phyloP scores from a whole-genome alignment of 1,140 invertebrate species.

The Drosophila parabipectinata region DNA sequence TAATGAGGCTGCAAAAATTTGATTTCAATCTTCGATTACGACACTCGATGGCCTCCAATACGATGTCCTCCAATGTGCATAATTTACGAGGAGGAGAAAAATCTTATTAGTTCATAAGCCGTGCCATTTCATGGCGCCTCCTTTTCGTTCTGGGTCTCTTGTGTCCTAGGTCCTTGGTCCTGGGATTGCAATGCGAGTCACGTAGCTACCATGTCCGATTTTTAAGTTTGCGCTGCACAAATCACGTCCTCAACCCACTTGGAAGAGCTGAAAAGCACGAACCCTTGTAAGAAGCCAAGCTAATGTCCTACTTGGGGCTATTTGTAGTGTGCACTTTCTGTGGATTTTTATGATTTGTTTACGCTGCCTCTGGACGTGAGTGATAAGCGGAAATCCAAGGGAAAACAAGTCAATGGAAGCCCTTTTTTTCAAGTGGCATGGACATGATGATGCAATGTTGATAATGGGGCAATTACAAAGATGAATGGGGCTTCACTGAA shows the following conservation, averaged over 20 bases:
- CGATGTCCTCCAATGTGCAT: slow-evolving; percentile 63
- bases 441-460: slow-evolving; percentile 9
- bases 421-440: not conserved
- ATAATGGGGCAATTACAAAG: not conserved
- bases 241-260: slow-evolving; percentile 50
- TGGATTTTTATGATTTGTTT: slow-evolving; percentile 80
- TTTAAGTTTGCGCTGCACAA: slow-evolving; percentile 79
- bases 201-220: slow-evolving; percentile 74
- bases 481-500: not conserved
- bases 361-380: slow-evolving; percentile 54
- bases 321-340: slow-evolving; percentile 77
- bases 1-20: slow-evolving; percentile 77
- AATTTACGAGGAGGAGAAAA: slow-evolving; percentile 54
- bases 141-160: slow-evolving; percentile 1
- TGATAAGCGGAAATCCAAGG: slow-evolving; percentile 29
- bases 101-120: slow-evolving; percentile 71
- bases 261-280: slow-evolving; percentile 13
- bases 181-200: slow-evolving; percentile 55
- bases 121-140: slow-evolving; percentile 33
- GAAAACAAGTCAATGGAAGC: slow-evolving; percentile 11
- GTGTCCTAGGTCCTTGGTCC: slow-evolving; percentile 2
- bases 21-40: slow-evolving; percentile 75
- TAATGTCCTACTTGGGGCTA: slow-evolving; percentile 74
- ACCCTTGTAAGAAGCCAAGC: slow-evolving; percentile 28
- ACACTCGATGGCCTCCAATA: slow-evolving; percentile 22